These are phyloP conservation scores for Agonum fuliginosum DNA, from an alignment of 2,888 invertebrate species.

Conservation along the genomic window DNA sequence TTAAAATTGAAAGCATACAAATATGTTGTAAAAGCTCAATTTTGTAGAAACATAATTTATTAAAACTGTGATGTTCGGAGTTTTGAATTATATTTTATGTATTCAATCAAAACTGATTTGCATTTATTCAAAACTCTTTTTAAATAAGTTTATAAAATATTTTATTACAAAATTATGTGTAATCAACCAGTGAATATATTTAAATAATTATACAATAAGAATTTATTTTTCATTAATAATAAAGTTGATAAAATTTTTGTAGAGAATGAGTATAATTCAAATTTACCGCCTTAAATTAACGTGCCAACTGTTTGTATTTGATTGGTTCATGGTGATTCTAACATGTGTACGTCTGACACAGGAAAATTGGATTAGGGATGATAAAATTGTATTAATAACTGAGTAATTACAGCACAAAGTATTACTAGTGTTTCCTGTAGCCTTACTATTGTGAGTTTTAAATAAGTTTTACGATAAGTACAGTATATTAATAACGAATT, in stretches of 20 bases:
- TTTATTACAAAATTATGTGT: constrained; percentile 31
- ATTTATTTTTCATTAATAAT: no score
- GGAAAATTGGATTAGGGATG: constrained; percentile 59
- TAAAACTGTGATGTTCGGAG: constrained; percentile 15
- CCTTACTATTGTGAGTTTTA: constrained; percentile 30
- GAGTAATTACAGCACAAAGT: constrained; percentile 43
- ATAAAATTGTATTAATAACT: constrained; percentile 57
- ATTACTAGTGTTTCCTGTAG: constrained; percentile 38
- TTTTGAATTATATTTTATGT: constrained; percentile 17
- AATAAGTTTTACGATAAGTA: neutral
- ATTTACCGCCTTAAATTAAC: constrained; percentile 60
- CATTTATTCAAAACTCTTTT: constrained; percentile 26
- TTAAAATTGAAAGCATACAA: constrained; percentile 3
- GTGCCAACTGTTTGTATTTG: constrained; percentile 66
- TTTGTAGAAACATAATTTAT: constrained; percentile 13
- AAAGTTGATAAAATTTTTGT: no score
- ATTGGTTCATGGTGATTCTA: constrained; percentile 63
- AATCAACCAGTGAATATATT: constrained; percentile 53
- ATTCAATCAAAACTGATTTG: neutral
- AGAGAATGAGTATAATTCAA: neutral
- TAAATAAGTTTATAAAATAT: constrained; percentile 20
- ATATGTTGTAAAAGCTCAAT: constrained; percentile 41
- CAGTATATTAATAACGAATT: constrained; percentile 22
- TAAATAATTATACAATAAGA: neutral
- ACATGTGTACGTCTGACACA: constrained; percentile 46